Percentiles rank a stretch among this genome's conserved stretches.
phyloP scores from a whole-genome alignment of 2,888 invertebrate genomes.

The Teinopalpus imperialis region DNA sequence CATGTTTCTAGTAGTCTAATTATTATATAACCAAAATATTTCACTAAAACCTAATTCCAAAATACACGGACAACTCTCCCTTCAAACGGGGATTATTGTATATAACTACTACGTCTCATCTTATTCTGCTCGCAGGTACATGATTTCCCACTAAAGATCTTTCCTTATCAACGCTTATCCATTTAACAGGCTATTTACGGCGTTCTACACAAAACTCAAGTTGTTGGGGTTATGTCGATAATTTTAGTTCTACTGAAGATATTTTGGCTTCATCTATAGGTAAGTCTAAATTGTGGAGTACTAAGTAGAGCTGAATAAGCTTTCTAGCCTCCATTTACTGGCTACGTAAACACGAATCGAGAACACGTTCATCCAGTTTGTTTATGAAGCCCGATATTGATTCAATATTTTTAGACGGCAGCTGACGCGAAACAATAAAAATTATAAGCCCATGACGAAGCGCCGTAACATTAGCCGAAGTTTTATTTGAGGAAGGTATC shows the following conservation, averaged over 20 bases:
- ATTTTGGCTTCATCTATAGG: neutral
- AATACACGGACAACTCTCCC: too few species aligned
- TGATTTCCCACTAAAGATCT: too few species aligned
- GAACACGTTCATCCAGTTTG: constrained; percentile 23
- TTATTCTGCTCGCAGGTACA: too few species aligned
- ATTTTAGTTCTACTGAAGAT: neutral
- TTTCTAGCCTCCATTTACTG: constrained; percentile 15
- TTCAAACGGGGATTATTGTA: too few species aligned
- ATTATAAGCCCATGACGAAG: neutral
- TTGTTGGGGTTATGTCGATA: too few species aligned
- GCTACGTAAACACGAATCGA: constrained; percentile 22
- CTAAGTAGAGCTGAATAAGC: neutral
- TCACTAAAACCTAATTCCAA: too few species aligned
- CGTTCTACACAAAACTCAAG: too few species aligned
- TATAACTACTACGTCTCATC: too few species aligned
- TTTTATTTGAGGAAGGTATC: neutral
- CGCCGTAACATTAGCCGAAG: neutral
- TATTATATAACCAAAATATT: too few species aligned
- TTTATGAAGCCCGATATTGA: constrained; percentile 22
- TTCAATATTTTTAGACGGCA: constrained; percentile 25
- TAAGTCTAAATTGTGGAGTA: neutral
- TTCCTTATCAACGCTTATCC: too few species aligned
- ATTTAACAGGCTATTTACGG: too few species aligned
- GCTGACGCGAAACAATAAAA: constrained; percentile 20
- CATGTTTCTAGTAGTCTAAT: too few species aligned